A percentile compares a stretch with the other conserved stretches of the same genome.
Conservation (phyloP, 2,797 vertebrate species). For the Rhinophrynus dorsalis region DNA sequence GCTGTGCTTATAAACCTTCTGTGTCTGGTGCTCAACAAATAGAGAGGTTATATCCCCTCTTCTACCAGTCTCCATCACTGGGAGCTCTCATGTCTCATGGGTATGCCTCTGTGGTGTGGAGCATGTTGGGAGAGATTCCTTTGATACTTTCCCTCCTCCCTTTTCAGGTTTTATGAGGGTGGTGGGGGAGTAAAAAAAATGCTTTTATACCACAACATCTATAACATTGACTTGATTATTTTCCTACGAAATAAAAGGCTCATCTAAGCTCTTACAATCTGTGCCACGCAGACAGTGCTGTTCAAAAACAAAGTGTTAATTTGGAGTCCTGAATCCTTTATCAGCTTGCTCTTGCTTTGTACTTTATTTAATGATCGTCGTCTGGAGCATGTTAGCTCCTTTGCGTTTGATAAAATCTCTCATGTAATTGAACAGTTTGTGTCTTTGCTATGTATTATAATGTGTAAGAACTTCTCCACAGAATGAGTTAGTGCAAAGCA, state of each 20-base stretch:
- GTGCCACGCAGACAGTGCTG: conserved; percentile 12
- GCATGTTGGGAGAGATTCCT: conserved; percentile 18
- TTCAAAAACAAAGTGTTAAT: conserved; percentile 36
- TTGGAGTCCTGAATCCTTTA: conserved; percentile 38
- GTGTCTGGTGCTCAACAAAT: too few relatives aligned
- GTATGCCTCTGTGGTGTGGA: conserved; percentile 1
- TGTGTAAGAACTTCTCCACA: conserved; percentile 2
- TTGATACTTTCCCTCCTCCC: conserved; percentile 22
- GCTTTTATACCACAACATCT: conserved; percentile 27
- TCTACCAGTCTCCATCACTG: conserved; percentile 3
- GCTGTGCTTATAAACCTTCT: too few relatives aligned
- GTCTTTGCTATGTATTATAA: conserved; percentile 42
- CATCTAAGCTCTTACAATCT: conserved; percentile 14
- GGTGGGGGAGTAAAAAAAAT: conserved; percentile 14
- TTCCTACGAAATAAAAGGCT: conserved; percentile 28
- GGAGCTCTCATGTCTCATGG: neutral
- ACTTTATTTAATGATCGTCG: conserved; percentile 42
- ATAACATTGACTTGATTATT: conserved; percentile 21
- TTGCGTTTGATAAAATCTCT: conserved; percentile 47
- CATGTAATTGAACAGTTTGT: conserved; percentile 46
- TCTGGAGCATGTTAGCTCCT: conserved; percentile 34
- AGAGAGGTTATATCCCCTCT: neutral
- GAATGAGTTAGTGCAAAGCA: conserved; percentile 2
- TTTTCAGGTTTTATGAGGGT: neutral
- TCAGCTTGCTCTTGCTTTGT: conserved; percentile 33